phyloP scores from a whole-genome alignment of 2,113 vertebrate genomes.

The Amazona guildingii region DNA sequence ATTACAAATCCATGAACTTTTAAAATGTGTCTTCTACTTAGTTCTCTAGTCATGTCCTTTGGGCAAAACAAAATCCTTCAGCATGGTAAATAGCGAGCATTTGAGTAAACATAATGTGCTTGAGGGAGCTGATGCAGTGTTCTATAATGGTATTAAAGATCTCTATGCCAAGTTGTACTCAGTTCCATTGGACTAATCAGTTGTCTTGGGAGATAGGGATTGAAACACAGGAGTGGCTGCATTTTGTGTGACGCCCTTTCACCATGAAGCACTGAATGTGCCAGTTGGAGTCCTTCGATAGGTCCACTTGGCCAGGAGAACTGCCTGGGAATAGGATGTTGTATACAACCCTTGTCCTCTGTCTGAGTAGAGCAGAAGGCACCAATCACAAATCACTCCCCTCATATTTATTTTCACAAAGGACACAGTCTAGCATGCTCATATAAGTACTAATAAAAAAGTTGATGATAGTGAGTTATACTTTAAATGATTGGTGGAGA shows the following conservation, averaged over 20 bases:
- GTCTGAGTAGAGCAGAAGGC: not conserved
- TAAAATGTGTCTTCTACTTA: not conserved
- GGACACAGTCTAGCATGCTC: not conserved
- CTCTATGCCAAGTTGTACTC: not conserved
- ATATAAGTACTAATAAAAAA: not conserved
- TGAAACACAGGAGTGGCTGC: not conserved
- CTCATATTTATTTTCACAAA: slow-evolving; percentile 44
- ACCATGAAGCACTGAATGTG: accelerated
- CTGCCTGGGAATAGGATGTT: not conserved
- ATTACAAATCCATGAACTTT: slow-evolving; percentile 31
- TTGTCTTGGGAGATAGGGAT: not conserved
- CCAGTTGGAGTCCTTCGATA: not conserved
- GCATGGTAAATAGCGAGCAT: not conserved
- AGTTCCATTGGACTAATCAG: not conserved
- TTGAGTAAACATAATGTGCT: not conserved
- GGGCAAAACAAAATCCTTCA: slow-evolving; percentile 8
- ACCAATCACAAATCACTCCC: slow-evolving; percentile 18
- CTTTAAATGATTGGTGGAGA: not conserved
- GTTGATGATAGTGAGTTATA: not conserved
- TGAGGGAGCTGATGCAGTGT: slow-evolving; percentile 10
- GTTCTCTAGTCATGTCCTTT: not conserved
- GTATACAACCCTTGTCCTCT: not conserved
- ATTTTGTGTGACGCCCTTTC: not conserved
- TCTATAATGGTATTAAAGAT: not conserved
- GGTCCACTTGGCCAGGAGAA: not conserved